Evolutionary conservation across 2,888 invertebrate species (phyloP).

Genomic region (Megamerina dolium): DNA sequence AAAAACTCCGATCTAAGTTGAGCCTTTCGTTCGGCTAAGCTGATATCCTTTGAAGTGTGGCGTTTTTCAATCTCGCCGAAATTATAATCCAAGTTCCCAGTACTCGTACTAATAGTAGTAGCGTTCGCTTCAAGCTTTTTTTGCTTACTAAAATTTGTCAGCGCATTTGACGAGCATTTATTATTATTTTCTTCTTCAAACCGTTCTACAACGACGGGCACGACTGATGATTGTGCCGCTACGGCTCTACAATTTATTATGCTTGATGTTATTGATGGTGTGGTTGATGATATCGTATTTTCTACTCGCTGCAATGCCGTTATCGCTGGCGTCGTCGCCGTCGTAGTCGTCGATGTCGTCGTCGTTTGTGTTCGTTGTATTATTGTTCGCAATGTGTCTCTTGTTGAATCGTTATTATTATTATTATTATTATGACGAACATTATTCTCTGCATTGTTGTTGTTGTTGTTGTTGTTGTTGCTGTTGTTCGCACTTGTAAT

Average conservation of each 20-base stretch:
- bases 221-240: constrained; percentile 14
- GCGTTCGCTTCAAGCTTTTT: constrained; percentile 34
- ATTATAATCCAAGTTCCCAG: too few species aligned
- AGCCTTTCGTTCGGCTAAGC: constrained; percentile 34
- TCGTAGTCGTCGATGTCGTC: not conserved
- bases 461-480: not conserved
- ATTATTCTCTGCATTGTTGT: too few species aligned
- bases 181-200: constrained; percentile 27
- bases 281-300: not conserved
- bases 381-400: too few species aligned
- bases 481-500: constrained; percentile 2
- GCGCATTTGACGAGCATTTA: constrained; percentile 34
- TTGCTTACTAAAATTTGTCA: constrained; percentile 36
- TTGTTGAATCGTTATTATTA: too few species aligned
- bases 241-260: constrained; percentile 8
- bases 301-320: constrained; percentile 2
- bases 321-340: constrained; percentile 1
- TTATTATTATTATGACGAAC: too few species aligned
- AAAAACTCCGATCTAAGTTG: constrained; percentile 34
- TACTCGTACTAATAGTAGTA: too few species aligned
- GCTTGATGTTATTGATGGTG: constrained; percentile 3
- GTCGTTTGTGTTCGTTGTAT: constrained; percentile 10
- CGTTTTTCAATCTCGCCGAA: too few species aligned
- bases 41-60: constrained; percentile 11
- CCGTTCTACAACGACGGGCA: constrained; percentile 21